These are phyloP conservation scores for Chironomus tentans DNA, from an alignment of 2,888 invertebrate genomes.

Conservation along the genomic window DNA sequence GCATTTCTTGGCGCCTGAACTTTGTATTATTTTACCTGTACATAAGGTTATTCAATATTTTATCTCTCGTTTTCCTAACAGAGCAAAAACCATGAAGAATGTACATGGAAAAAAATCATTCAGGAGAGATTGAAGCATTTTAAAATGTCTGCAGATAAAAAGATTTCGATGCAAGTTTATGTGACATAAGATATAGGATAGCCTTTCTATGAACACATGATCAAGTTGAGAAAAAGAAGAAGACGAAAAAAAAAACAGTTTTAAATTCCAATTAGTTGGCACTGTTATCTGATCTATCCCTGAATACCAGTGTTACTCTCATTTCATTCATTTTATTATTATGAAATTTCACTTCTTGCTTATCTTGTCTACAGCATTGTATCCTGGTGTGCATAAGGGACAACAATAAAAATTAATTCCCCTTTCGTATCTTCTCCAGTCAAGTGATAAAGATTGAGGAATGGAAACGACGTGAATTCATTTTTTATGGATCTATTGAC, in stretches of 20 bases:
- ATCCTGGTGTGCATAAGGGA: too few relatives aligned
- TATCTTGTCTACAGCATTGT: not conserved
- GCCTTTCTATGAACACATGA: not conserved
- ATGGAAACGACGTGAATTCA: too few relatives aligned
- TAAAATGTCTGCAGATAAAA: too few relatives aligned
- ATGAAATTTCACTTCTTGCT: not conserved
- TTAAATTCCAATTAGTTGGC: not conserved
- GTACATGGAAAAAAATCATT: too few relatives aligned
- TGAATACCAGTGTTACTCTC: not conserved
- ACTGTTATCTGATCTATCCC: not conserved
- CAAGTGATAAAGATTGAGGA: not conserved
- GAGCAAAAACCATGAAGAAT: too few relatives aligned
- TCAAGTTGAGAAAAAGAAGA: too few relatives aligned
- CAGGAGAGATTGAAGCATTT: too few relatives aligned
- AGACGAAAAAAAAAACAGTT: not conserved
- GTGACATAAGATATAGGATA: not conserved
- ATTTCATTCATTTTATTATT: not conserved
- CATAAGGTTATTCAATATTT: not conserved
- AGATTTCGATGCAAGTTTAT: not conserved
- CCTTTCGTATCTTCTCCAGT: not conserved
- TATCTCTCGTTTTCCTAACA: not conserved
- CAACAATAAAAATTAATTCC: not conserved
- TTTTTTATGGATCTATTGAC: too few relatives aligned
- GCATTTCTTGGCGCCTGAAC: not conserved
- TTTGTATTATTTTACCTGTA: not conserved